These are phyloP conservation scores for Pluvianellus socialis DNA, from an alignment of 2,113 vertebrate genomes.

Conservation along the genomic window DNA sequence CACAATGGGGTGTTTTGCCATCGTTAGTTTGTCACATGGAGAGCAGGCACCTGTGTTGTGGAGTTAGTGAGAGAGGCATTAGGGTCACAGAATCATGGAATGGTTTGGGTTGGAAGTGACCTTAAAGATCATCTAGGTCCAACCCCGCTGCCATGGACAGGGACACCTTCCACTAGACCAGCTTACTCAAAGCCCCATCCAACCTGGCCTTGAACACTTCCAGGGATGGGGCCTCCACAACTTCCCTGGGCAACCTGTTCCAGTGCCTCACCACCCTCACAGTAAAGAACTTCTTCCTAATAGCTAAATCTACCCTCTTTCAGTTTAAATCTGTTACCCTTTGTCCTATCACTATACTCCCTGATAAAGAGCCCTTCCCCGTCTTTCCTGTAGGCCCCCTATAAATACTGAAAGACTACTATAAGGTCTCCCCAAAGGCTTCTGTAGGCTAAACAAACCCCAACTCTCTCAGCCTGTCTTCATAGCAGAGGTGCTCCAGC, in stretches of 20 bases:
- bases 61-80: background rate
- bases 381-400: background rate
- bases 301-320: background rate
- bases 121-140: background rate
- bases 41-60: background rate
- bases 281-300: background rate
- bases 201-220: background rate
- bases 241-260: background rate
- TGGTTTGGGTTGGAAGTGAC: background rate
- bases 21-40: accelerated
- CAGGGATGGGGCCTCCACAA: no score
- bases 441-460: background rate
- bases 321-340: background rate
- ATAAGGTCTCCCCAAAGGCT: background rate
- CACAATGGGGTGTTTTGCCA: accelerated
- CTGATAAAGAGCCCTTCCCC: background rate
- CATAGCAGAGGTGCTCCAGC: background rate
- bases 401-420: background rate
- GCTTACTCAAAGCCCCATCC: background rate
- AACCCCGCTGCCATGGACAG: background rate
- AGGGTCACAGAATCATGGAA: background rate
- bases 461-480: background rate
- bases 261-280: background rate
- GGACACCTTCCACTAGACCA: background rate
- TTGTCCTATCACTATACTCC: background rate